phyloP scores from a whole-genome alignment of 2,113 vertebrate species.

The Pterocles orientalis region DNA sequence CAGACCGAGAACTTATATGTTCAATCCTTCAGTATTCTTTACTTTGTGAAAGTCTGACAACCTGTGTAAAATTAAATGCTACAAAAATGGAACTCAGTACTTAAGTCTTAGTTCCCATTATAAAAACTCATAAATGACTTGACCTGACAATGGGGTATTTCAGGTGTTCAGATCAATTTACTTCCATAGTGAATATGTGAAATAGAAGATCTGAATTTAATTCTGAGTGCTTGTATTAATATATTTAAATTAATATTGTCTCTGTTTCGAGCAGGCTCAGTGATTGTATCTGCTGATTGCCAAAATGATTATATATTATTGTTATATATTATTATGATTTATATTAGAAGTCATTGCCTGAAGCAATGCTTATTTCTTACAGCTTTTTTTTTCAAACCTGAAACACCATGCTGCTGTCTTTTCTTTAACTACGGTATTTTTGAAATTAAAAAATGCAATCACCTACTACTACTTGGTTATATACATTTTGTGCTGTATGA shows the following conservation, averaged over 20 bases:
- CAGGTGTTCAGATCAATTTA: neutral
- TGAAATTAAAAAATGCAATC: neutral
- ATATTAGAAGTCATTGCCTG: neutral
- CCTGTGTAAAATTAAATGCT: neutral
- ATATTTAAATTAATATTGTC: neutral
- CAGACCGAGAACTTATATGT: neutral
- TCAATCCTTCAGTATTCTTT: neutral
- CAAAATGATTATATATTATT: neutral
- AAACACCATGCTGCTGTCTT: neutral
- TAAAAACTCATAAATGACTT: neutral
- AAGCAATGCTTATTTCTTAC: neutral
- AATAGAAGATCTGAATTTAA: neutral
- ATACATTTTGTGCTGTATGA: neutral
- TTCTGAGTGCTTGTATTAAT: neutral
- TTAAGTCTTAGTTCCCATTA: neutral
- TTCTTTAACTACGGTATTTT: neutral
- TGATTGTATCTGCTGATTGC: neutral
- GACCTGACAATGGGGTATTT: neutral
- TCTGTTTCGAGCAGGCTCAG: neutral
- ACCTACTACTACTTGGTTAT: neutral
- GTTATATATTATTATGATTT: neutral
- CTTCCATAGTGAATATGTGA: neutral
- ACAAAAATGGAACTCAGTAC: neutral
- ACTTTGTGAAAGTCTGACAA: neutral
- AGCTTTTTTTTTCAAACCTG: neutral